A percentile compares a stretch with the other conserved stretches of the same genome.
These are phyloP conservation scores for Tenthredo distinguenda DNA, from an alignment of 2,888 invertebrate genomes.

Conservation along the genomic window DNA sequence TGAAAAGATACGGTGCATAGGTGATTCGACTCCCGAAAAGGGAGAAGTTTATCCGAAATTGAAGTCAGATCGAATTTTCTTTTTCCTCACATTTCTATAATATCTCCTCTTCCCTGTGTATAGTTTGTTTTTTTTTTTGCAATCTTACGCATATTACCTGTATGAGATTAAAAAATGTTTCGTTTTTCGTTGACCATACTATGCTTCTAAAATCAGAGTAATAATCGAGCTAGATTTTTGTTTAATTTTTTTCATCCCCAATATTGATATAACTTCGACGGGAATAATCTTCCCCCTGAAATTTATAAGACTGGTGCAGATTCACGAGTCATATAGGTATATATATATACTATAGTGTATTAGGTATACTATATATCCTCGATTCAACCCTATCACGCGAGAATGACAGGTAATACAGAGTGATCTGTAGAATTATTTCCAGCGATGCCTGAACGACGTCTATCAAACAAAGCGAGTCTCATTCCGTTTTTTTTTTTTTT, in stretches of 20 bases:
- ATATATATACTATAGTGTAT: background rate
- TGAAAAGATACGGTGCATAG: too few species aligned
- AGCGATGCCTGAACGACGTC: slow-evolving; percentile 33
- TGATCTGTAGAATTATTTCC: slow-evolving; percentile 1
- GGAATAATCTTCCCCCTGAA: background rate
- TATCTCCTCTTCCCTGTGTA: too few species aligned
- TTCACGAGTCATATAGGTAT: background rate
- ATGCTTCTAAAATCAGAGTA: background rate
- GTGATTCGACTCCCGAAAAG: too few species aligned
- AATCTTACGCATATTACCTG: background rate
- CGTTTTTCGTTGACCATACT: too few species aligned
- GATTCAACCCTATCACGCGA: background rate
- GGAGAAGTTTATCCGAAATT: too few species aligned
- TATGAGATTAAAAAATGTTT: too few species aligned
- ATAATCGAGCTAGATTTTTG: background rate
- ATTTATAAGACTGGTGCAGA: background rate
- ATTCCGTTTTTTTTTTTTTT: slow-evolving; percentile 4
- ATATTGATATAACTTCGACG: background rate
- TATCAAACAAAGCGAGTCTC: slow-evolving; percentile 43
- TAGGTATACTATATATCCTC: background rate
- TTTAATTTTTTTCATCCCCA: background rate
- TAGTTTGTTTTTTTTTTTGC: background rate
- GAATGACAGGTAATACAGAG: slow-evolving; percentile 50
- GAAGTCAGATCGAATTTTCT: too few species aligned
- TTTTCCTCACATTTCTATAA: too few species aligned